These are phyloP conservation scores for Paedocypris sp. DNA, from an alignment of 2,113 vertebrate genomes.

Conservation along the genomic window DNA sequence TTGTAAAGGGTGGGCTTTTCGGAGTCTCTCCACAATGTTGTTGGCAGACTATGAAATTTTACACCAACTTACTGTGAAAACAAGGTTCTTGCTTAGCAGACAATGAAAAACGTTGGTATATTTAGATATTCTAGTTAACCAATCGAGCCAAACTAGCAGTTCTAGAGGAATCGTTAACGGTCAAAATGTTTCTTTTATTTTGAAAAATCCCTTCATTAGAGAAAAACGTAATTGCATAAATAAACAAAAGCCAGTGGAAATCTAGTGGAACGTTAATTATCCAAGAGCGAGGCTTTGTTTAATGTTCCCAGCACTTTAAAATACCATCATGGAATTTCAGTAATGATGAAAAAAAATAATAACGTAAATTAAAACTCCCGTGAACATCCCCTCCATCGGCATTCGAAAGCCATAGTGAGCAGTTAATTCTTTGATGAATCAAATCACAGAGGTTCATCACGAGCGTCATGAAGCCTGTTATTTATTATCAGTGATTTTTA, in stretches of 20 bases:
- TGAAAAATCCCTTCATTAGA: background rate
- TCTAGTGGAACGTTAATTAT: constrained; percentile 12
- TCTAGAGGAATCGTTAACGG: too few species aligned
- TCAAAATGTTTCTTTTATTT: too few species aligned
- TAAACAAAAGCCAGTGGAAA: constrained; percentile 7
- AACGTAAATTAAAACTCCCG: too few species aligned
- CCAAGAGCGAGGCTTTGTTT: background rate
- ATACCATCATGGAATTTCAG: background rate
- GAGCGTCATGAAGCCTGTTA: constrained; percentile 54
- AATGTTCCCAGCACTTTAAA: constrained; percentile 14
- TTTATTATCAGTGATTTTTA: constrained; percentile 60
- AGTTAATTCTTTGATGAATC: constrained; percentile 9
- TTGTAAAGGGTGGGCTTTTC: too few species aligned
- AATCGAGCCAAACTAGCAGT: too few species aligned
- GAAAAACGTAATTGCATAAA: constrained; percentile 5
- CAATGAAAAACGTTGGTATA: too few species aligned
- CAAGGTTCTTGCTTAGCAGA: too few species aligned
- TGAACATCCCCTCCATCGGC: constrained; percentile 6
- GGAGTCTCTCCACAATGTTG: too few species aligned
- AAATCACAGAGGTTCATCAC: constrained; percentile 53
- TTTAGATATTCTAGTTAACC: too few species aligned
- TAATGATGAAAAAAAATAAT: constrained; percentile 11
- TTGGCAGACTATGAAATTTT: too few species aligned
- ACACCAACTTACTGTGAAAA: too few species aligned
- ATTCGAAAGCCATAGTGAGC: background rate